Percentiles rank a stretch among this genome's conserved stretches.
phyloP scores from a whole-genome alignment of 2,113 vertebrate genomes.

The Archilochus colubris region DNA sequence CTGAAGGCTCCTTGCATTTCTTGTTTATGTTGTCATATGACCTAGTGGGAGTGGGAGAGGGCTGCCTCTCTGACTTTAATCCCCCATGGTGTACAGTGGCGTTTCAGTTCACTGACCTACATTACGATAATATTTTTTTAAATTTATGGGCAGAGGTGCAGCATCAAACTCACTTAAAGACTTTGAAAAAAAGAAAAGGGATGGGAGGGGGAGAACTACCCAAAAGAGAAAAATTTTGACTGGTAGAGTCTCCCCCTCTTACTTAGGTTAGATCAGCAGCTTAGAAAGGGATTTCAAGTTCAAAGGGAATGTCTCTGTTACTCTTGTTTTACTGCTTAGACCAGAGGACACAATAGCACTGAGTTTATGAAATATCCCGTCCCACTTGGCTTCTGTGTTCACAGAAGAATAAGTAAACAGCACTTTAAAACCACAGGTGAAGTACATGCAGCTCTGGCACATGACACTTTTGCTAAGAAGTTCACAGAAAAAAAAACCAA shows the following conservation, averaged over 20 bases:
- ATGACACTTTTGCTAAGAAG: neutral
- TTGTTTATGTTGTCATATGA: conserved; percentile 76
- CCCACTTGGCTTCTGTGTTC: conserved; percentile 47
- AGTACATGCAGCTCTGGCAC: neutral
- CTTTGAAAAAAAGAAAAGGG: conserved; percentile 1
- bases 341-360: conserved; percentile 65
- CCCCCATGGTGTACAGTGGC: conserved; percentile 62
- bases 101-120: conserved; percentile 75
- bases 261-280: conserved; percentile 63
- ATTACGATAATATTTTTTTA: conserved; percentile 73
- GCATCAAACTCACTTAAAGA: conserved; percentile 66
- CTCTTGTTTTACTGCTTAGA: conserved; percentile 71
- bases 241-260: conserved; percentile 22
- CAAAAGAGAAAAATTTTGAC: conserved; percentile 42
- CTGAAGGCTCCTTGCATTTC: conserved; percentile 65
- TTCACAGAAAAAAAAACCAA: neutral
- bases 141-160: conserved; percentile 71
- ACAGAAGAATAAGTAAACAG: conserved; percentile 20
- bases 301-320: conserved; percentile 68
- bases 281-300: conserved; percentile 73
- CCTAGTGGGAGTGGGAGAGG: conserved; percentile 61
- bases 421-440: conserved; percentile 8
- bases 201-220: neutral
- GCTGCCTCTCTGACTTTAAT: conserved; percentile 58
- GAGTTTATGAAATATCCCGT: conserved; percentile 58